Conservation (phyloP, 2,797 vertebrate species). For the Adrianichthys oophorus region DNA sequence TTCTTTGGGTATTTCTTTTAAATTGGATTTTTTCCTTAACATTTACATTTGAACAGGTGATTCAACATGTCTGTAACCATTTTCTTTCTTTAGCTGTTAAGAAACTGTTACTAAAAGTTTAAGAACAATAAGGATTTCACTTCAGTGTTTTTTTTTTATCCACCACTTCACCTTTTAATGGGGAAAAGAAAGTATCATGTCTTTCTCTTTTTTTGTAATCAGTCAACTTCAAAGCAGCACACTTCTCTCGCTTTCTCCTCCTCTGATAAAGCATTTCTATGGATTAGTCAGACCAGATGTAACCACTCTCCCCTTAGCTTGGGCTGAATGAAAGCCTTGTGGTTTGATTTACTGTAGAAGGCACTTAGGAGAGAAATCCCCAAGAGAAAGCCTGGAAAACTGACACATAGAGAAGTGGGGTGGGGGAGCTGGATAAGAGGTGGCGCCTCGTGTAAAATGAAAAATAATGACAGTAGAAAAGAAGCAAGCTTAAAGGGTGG, state of each 20-base stretch:
- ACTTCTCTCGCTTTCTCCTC: constrained; percentile 13
- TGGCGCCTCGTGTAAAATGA: constrained; percentile 43
- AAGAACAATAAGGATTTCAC: too few relatives aligned
- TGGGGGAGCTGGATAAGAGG: constrained; percentile 29
- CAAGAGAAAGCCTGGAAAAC: constrained; percentile 43
- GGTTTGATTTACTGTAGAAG: constrained; percentile 78
- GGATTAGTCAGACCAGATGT: constrained; percentile 42
- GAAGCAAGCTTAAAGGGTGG: constrained; percentile 20
- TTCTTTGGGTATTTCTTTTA: too few relatives aligned
- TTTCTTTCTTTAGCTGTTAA: too few relatives aligned
- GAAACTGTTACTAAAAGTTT: too few relatives aligned
- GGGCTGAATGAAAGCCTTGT: constrained; percentile 69
- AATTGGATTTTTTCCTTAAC: too few relatives aligned
- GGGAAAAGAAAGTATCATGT: too few relatives aligned
- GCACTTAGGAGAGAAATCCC: constrained; percentile 71
- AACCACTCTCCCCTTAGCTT: constrained; percentile 58
- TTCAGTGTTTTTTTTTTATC: too few relatives aligned
- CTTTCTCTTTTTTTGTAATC: constrained; percentile 8
- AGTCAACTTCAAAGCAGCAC: too few relatives aligned
- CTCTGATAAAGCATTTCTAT: constrained; percentile 41
- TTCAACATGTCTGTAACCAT: too few relatives aligned
- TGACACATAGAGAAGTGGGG: constrained; percentile 15
- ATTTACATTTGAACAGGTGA: too few relatives aligned
- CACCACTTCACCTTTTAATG: too few relatives aligned
- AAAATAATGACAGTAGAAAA: constrained; percentile 39